Conservation (phyloP, 2,888 invertebrate species). For the Dryocosmus kuriphilus region DNA sequence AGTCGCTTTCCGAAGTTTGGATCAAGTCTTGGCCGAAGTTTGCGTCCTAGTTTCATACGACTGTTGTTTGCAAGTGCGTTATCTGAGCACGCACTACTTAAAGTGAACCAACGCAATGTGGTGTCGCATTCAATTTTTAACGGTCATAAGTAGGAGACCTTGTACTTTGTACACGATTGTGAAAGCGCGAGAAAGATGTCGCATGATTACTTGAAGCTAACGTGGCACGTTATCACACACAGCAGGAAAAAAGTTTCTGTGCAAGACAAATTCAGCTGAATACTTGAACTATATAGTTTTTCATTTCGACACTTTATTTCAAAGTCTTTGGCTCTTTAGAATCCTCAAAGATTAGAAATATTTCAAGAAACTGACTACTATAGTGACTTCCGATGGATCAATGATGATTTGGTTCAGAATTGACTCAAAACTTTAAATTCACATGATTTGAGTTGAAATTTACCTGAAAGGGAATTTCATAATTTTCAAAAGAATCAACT, state of each 20-base stretch:
- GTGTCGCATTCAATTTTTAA: conserved; percentile 31
- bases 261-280: background rate
- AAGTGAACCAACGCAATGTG: conserved; percentile 19
- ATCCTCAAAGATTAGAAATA: no score
- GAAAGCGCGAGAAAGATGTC: conserved; percentile 30
- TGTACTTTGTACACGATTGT: conserved; percentile 38
- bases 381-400: no score
- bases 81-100: conserved; percentile 10
- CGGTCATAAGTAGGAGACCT: conserved; percentile 21
- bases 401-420: no score
- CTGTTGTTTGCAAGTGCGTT: conserved; percentile 8
- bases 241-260: background rate
- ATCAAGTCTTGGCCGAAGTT: background rate
- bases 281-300: background rate
- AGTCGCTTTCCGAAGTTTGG: background rate
- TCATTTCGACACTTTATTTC: background rate
- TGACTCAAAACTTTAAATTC: no score
- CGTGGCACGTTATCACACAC: conserved; percentile 9
- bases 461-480: no score
- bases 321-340: background rate
- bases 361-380: no score
- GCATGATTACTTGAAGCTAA: conserved; percentile 18
- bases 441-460: no score
- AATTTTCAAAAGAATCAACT: no score
- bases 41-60: background rate